These are phyloP conservation scores for Dryocosmus kuriphilus DNA, from an alignment of 2,888 invertebrate species.

Conservation along the genomic window DNA sequence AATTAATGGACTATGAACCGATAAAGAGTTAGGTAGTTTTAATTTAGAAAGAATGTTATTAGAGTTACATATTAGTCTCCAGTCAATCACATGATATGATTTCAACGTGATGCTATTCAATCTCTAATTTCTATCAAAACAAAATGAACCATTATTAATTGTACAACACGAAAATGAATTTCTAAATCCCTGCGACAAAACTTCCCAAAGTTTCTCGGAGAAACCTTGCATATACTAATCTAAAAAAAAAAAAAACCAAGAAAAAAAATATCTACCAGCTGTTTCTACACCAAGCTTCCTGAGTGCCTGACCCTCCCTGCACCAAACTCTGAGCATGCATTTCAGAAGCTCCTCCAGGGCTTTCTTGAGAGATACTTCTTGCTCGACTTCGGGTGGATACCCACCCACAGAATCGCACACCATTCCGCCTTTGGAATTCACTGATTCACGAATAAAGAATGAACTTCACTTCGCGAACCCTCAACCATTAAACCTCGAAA, in stretches of 20 bases:
- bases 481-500: neutral
- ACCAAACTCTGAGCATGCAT: conserved; percentile 90
- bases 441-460: neutral
- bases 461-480: neutral
- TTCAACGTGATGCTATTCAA: too few species aligned
- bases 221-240: neutral
- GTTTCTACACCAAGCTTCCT: conserved; percentile 81
- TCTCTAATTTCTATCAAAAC: too few species aligned
- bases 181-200: neutral
- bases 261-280: conserved; percentile 65
- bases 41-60: too few species aligned
- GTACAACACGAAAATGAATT: too few species aligned
- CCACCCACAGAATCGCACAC: conserved; percentile 74
- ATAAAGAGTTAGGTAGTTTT: too few species aligned
- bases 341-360: conserved; percentile 89
- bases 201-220: neutral
- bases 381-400: conserved; percentile 69
- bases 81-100: too few species aligned
- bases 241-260: neutral
- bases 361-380: conserved; percentile 80
- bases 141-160: too few species aligned
- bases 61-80: too few species aligned
- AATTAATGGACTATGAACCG: too few species aligned
- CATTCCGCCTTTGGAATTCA: conserved; percentile 61
- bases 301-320: conserved; percentile 86